Percentiles rank a stretch among this genome's conserved stretches.
phyloP scores from a whole-genome alignment of 2,797 vertebrate genomes.

The Eleutherodactylus coqui region DNA sequence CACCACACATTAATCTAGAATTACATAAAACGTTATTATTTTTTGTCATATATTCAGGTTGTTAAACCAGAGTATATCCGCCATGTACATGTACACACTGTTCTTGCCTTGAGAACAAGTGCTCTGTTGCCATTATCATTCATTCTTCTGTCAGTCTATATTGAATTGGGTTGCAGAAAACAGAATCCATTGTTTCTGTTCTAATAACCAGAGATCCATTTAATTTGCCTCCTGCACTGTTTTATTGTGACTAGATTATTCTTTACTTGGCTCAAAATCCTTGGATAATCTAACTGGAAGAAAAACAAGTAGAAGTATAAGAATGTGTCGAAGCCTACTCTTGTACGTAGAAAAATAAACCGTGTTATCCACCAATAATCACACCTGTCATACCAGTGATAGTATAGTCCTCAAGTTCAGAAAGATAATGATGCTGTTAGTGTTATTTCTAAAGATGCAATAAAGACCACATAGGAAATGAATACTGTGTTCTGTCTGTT shows the following conservation, averaged over 20 bases:
- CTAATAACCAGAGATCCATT: background rate
- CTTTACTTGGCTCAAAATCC: background rate
- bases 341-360: background rate
- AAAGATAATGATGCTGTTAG: background rate
- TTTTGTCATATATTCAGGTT: background rate
- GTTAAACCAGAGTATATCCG: background rate
- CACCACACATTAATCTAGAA: background rate
- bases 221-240: background rate
- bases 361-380: background rate
- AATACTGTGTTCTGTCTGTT: background rate
- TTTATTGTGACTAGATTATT: background rate
- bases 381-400: background rate
- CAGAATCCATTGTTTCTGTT: background rate
- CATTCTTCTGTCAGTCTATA: background rate
- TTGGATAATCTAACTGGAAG: background rate
- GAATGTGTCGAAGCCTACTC: background rate
- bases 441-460: slow-evolving; percentile 9
- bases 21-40: background rate
- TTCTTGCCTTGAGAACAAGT: too few relatives aligned
- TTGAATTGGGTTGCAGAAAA: background rate
- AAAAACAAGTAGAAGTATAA: background rate
- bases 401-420: background rate
- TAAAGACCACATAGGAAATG: background rate
- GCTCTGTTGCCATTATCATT: background rate
- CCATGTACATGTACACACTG: background rate